A percentile compares a stretch with the other conserved stretches of the same genome.
Evolutionary conservation across 2,113 vertebrate genomes (phyloP).

Genomic region (Sander lucioperca): DNA sequence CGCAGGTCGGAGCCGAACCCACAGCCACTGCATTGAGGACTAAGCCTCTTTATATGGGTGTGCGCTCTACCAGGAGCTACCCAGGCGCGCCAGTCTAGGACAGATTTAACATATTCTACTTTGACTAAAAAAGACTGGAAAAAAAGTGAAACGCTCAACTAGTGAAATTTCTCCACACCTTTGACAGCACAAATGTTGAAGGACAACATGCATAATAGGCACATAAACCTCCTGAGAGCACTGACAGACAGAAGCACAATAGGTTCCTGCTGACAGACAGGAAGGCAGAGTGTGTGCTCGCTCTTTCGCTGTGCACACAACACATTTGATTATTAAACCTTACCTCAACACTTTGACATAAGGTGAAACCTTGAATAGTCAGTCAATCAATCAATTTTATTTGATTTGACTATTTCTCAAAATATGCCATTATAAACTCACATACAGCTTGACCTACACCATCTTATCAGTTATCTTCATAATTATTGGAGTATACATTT

Average conservation of each 20-base stretch:
- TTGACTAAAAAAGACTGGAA: neutral
- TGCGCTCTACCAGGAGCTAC: no score
- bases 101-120: neutral
- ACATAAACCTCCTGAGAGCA: conserved; percentile 35
- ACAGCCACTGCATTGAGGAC: no score
- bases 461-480: conserved; percentile 33
- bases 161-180: conserved; percentile 11
- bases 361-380: conserved; percentile 30
- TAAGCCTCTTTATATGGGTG: no score
- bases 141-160: conserved; percentile 15
- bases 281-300: conserved; percentile 11
- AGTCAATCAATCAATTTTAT: neutral
- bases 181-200: conserved; percentile 36
- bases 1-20: no score
- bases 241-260: conserved; percentile 63
- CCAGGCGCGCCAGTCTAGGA: neutral
- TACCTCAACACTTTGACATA: conserved; percentile 47
- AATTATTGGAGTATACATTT: conserved; percentile 11
- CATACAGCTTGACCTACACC: neutral
- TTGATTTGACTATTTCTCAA: conserved; percentile 7
- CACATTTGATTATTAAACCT: conserved; percentile 40
- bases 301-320: neutral
- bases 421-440: conserved; percentile 9
- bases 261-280: conserved; percentile 61
- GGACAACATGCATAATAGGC: conserved; percentile 22